A percentile compares a stretch with the other conserved stretches of the same genome.
These are phyloP conservation scores for Drosophila eohydei DNA, from an alignment of 2,888 invertebrate genomes.

Conservation along the genomic window DNA sequence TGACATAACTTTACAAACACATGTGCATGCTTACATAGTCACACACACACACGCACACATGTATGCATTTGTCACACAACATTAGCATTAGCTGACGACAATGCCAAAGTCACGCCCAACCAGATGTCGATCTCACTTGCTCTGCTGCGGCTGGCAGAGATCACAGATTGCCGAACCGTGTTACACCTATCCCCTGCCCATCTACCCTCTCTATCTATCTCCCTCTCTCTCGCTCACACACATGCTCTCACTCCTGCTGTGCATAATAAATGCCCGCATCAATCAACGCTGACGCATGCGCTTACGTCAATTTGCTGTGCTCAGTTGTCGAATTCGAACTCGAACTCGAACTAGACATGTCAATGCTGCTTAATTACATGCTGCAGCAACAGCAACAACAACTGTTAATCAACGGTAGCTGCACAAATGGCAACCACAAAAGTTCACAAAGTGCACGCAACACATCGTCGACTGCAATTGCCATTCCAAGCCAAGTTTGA, in stretches of 20 bases:
- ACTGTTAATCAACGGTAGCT: constrained; percentile 58
- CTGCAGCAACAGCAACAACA: constrained; percentile 44
- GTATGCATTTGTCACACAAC: constrained; percentile 32
- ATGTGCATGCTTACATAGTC: not conserved
- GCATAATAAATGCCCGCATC: constrained; percentile 22
- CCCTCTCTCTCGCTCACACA: not conserved
- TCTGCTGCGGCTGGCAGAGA: constrained; percentile 40
- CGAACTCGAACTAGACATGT: constrained; percentile 75
- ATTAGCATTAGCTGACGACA: constrained; percentile 59
- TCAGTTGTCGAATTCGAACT: constrained; percentile 65
- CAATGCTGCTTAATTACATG: constrained; percentile 78
- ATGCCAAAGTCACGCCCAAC: constrained; percentile 73
- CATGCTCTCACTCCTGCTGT: not conserved
- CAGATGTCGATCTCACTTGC: constrained; percentile 43
- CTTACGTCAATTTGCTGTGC: constrained; percentile 73
- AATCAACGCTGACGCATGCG: constrained; percentile 69
- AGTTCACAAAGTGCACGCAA: constrained; percentile 73
- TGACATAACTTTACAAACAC: constrained; percentile 41
- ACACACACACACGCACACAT: constrained; percentile 1
- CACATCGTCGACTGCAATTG: constrained; percentile 44
- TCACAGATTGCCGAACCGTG: constrained; percentile 51
- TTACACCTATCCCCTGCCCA: constrained; percentile 16
- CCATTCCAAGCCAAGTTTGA: constrained; percentile 35
- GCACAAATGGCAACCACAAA: constrained; percentile 42
- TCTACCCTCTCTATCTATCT: not conserved